Evolutionary conservation across 1,140 invertebrate species (phyloP).

Genomic region (Asobara japonica): DNA sequence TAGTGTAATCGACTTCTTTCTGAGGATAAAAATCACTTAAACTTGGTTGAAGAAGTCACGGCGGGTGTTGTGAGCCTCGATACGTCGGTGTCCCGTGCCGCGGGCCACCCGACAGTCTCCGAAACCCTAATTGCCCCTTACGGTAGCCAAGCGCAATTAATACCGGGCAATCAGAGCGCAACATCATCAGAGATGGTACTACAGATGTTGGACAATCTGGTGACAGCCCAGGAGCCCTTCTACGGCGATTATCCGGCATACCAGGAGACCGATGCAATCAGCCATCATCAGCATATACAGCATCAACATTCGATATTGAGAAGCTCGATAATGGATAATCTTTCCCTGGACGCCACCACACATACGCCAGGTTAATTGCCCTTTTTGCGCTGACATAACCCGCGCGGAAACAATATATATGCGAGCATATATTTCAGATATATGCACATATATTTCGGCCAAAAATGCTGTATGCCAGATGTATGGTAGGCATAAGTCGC

Average conservation of each 20-base stretch:
- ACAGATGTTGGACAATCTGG: slow-evolving; percentile 63
- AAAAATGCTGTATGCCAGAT: too few species aligned
- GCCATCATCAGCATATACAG: slow-evolving; percentile 47
- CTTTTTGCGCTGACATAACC: neutral
- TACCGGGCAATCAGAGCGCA: slow-evolving; percentile 13
- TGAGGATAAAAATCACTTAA: neutral
- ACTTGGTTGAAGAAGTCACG: slow-evolving; percentile 53
- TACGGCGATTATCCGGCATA: slow-evolving; percentile 65
- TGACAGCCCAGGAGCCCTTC: slow-evolving; percentile 61
- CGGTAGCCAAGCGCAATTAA: slow-evolving; percentile 3
- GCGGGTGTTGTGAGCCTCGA: slow-evolving; percentile 65
- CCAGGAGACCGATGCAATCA: slow-evolving; percentile 56
- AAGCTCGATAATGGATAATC: slow-evolving; percentile 49
- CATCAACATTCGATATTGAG: slow-evolving; percentile 40
- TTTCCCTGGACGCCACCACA: slow-evolving; percentile 61
- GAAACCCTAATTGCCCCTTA: slow-evolving; percentile 51
- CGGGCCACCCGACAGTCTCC: slow-evolving; percentile 44
- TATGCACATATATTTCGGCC: too few species aligned
- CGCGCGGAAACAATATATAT: neutral
- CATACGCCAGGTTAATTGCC: slow-evolving; percentile 61
- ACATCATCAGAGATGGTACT: slow-evolving; percentile 63
- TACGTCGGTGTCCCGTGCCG: slow-evolving; percentile 62
- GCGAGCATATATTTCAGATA: too few species aligned
- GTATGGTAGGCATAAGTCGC: too few species aligned
- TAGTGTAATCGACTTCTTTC: too few species aligned